A percentile compares a stretch with the other conserved stretches of the same genome.
These are phyloP conservation scores for Linnaemya vulpina DNA, from an alignment of 2,888 invertebrate genomes.

Conservation along the genomic window DNA sequence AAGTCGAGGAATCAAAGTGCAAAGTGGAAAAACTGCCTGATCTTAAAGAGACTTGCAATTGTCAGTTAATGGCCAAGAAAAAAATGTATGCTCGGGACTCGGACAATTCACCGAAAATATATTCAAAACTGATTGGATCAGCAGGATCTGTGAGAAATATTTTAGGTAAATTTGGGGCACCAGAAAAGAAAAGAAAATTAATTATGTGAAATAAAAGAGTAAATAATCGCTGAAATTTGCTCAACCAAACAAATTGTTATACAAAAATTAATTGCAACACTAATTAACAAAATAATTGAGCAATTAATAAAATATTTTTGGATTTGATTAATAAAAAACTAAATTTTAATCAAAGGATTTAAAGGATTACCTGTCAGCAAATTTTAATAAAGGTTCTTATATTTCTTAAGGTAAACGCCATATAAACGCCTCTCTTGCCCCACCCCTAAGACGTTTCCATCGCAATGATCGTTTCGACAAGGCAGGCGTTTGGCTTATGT, in stretches of 20 bases:
- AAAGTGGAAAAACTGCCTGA: conserved; percentile 83
- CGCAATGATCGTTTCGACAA: conserved; percentile 75
- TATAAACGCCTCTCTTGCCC: conserved; percentile 56
- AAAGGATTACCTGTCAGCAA: no score
- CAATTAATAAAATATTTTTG: no score
- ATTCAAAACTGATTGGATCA: conserved; percentile 73
- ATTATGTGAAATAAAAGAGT: no score
- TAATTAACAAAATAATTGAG: no score
- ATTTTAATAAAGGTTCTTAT: conserved; percentile 21
- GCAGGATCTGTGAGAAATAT: conserved; percentile 57
- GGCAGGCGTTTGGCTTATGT: conserved; percentile 79
- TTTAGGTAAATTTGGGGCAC: conserved; percentile 39
- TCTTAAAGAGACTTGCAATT: conserved; percentile 82
- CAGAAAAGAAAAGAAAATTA: no score
- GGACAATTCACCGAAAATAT: conserved; percentile 73
- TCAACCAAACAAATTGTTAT: no score
- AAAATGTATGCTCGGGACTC: conserved; percentile 73
- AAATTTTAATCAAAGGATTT: no score
- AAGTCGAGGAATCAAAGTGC: conserved; percentile 86
- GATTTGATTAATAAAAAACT: no score
- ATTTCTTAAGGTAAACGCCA: conserved; percentile 66
- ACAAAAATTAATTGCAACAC: no score
- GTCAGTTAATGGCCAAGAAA: conserved; percentile 75
- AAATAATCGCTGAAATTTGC: no score
- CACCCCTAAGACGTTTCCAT: conserved; percentile 73